Evolutionary conservation across 2,797 vertebrate species (phyloP).

Genomic region (Alfaro cultratus): DNA sequence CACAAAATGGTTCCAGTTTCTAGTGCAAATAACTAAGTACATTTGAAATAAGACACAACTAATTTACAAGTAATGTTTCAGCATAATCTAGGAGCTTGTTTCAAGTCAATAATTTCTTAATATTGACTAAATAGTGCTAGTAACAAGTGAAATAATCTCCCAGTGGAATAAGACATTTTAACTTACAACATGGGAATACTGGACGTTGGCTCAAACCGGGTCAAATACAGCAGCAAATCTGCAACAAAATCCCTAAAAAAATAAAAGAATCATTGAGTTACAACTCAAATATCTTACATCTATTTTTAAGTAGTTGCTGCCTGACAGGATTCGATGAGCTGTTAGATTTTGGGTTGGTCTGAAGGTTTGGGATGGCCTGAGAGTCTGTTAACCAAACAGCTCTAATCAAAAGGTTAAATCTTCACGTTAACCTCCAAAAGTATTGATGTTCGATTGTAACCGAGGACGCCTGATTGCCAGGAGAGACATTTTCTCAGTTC

Average conservation of each 20-base stretch:
- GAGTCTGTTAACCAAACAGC: constrained; percentile 10
- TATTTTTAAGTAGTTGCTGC: neutral
- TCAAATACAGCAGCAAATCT: neutral
- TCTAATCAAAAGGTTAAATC: constrained; percentile 4
- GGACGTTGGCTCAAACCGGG: neutral
- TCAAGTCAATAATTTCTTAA: neutral
- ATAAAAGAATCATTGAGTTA: neutral
- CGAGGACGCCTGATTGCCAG: neutral
- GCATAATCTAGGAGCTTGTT: neutral
- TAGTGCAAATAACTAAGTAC: neutral
- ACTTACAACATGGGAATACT: no score
- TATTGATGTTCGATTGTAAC: neutral
- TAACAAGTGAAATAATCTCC: neutral
- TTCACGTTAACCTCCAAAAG: neutral
- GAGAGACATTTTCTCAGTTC: neutral
- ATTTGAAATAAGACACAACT: neutral
- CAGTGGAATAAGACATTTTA: neutral
- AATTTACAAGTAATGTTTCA: neutral
- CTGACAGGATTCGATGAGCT: neutral
- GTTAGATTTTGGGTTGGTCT: neutral
- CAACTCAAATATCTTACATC: neutral
- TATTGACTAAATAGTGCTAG: neutral
- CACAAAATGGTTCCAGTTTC: neutral
- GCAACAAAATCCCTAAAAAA: neutral
- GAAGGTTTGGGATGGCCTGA: neutral